These are phyloP conservation scores for Takifugu rubripes DNA, from an alignment of 2,797 vertebrate species.

Conservation along the genomic window DNA sequence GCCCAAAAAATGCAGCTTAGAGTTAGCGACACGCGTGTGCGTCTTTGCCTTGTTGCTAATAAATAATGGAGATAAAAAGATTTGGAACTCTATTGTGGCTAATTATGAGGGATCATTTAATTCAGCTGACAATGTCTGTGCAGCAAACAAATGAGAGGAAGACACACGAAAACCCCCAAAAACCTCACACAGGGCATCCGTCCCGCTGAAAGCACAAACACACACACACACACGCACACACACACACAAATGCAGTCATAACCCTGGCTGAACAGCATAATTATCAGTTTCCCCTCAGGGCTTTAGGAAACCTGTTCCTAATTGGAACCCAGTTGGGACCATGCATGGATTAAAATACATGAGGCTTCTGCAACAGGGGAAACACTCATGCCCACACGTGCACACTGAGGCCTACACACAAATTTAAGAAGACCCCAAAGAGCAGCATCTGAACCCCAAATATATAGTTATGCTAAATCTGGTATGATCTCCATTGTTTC, in stretches of 20 bases:
- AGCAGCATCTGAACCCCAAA: conserved; percentile 41
- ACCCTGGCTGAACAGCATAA: conserved; percentile 77
- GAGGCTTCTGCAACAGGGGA: conserved; percentile 66
- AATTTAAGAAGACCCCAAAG: conserved; percentile 41
- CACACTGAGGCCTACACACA: conserved; percentile 24
- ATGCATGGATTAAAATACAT: conserved; percentile 79
- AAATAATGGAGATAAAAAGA: conserved; percentile 58
- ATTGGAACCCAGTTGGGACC: conserved; percentile 80
- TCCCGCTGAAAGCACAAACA: too few species aligned
- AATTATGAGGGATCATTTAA: conserved; percentile 68
- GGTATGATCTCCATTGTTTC: conserved; percentile 67
- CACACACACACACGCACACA: conserved; percentile 32
- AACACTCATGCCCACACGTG: conserved; percentile 28
- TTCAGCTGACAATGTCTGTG: conserved; percentile 50
- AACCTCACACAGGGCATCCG: too few species aligned
- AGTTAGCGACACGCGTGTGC: conserved; percentile 13
- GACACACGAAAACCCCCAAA: conserved; percentile 33
- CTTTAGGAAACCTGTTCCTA: conserved; percentile 76
- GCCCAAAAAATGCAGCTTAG: conserved; percentile 22
- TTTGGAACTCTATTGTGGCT: conserved; percentile 52
- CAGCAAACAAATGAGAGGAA: conserved; percentile 52
- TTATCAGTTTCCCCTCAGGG: conserved; percentile 77
- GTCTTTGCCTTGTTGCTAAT: conserved; percentile 31
- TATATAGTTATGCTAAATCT: conserved; percentile 74
- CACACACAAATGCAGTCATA: conserved; percentile 56